Conservation (phyloP, 2,888 invertebrate species). For the Orthosia gothica region DNA sequence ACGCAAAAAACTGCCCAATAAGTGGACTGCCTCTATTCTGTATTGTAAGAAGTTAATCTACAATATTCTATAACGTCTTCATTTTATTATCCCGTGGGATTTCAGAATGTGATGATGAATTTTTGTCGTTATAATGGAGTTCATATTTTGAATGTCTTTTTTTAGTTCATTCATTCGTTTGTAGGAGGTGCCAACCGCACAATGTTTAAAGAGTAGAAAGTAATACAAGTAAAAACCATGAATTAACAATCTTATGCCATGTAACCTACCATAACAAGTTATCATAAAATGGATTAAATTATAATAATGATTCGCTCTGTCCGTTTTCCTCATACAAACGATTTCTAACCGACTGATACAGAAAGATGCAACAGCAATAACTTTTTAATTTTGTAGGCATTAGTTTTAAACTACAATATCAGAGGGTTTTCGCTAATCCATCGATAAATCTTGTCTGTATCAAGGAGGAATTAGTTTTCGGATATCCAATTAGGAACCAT, state of each 20-base stretch:
- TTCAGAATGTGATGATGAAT: conserved; percentile 69
- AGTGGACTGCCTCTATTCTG: conserved; percentile 68
- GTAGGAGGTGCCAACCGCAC: conserved; percentile 48
- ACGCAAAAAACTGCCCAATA: conserved; percentile 77
- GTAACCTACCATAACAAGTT: too few species aligned
- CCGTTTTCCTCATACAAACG: not conserved
- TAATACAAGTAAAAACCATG: too few species aligned
- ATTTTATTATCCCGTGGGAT: conserved; percentile 87
- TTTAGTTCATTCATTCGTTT: conserved; percentile 28
- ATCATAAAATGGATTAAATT: not conserved
- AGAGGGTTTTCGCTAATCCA: not conserved
- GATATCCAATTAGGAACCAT: conserved; percentile 12
- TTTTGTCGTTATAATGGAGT: conserved; percentile 43
- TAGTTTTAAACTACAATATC: not conserved
- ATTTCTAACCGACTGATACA: too few species aligned
- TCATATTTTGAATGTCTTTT: conserved; percentile 48
- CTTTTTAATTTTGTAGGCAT: too few species aligned
- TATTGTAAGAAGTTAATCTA: conserved; percentile 82
- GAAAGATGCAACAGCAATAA: too few species aligned
- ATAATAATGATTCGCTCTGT: not conserved
- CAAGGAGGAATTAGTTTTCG: conserved; percentile 19
- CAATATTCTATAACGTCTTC: conserved; percentile 87
- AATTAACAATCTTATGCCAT: not conserved
- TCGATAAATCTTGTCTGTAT: not conserved
- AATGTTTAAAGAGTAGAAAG: not conserved